Conservation (phyloP, 1,140 invertebrate species). For the Lanistes nyassanus region DNA sequence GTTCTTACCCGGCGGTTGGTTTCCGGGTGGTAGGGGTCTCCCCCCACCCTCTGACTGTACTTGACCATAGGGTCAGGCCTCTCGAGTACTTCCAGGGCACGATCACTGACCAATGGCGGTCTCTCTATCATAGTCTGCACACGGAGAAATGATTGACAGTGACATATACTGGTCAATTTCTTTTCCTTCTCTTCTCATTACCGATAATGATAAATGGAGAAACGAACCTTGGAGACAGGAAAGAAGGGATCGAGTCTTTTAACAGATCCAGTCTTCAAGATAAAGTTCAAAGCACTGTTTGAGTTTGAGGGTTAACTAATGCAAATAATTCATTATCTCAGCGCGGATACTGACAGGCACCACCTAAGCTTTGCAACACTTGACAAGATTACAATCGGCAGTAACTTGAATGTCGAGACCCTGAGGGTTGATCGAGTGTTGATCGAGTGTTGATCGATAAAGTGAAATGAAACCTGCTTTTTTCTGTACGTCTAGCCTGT, state of each 20-base stretch:
- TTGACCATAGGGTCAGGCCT: slow-evolving; percentile 17
- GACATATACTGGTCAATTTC: neutral
- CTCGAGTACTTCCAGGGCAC: slow-evolving; percentile 16
- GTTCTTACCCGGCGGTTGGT: slow-evolving; percentile 20
- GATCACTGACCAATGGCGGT: neutral
- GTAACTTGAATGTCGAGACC: too few relatives aligned
- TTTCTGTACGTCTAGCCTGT: too few relatives aligned
- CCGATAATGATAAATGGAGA: neutral
- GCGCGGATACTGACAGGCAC: too few relatives aligned
- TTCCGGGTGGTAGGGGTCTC: slow-evolving; percentile 23
- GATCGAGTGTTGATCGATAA: too few relatives aligned
- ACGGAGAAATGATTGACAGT: neutral
- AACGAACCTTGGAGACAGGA: neutral
- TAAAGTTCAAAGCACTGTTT: neutral
- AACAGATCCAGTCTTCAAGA: neutral
- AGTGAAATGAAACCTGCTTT: too few relatives aligned
- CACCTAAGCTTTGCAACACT: too few relatives aligned
- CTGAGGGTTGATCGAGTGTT: too few relatives aligned
- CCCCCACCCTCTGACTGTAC: slow-evolving; percentile 30
- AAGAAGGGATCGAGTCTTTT: neutral
- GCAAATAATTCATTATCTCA: too few relatives aligned
- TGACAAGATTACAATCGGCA: too few relatives aligned
- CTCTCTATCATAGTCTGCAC: neutral
- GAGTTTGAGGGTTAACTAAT: too few relatives aligned
- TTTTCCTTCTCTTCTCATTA: neutral